phyloP scores from a whole-genome alignment of 2,888 invertebrate genomes.

The Lamellibrachia satsuma region DNA sequence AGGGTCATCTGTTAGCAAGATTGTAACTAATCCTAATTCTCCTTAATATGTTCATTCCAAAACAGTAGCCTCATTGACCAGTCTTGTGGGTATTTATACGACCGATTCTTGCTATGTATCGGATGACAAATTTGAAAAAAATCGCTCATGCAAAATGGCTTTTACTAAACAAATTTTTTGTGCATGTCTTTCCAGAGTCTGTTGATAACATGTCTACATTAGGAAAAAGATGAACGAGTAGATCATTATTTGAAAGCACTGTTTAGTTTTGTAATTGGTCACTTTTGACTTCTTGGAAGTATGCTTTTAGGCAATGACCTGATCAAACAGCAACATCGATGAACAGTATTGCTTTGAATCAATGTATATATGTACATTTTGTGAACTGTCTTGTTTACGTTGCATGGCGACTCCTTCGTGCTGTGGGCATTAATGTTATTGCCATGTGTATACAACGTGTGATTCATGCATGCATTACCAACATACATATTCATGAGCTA shows the following conservation, averaged over 20 bases:
- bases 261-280: neutral
- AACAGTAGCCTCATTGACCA: neutral
- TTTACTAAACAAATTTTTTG: too few relatives aligned
- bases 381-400: neutral
- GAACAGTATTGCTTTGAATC: neutral
- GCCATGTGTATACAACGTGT: neutral
- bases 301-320: neutral
- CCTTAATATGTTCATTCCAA: neutral
- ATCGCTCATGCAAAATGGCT: too few relatives aligned
- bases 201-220: too few relatives aligned
- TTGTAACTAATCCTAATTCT: neutral
- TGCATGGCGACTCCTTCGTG: neutral
- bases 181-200: too few relatives aligned
- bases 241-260: neutral
- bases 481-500: neutral
- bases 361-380: neutral
- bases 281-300: neutral
- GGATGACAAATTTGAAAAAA: too few relatives aligned
- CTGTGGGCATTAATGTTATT: neutral
- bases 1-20: neutral
- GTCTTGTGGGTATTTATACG: neutral
- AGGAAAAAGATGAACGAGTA: too few relatives aligned
- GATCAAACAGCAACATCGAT: neutral
- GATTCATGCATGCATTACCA: neutral
- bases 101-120: too few relatives aligned